These are phyloP conservation scores for Hedya salicella DNA, from an alignment of 2,888 invertebrate genomes.

Conservation along the genomic window DNA sequence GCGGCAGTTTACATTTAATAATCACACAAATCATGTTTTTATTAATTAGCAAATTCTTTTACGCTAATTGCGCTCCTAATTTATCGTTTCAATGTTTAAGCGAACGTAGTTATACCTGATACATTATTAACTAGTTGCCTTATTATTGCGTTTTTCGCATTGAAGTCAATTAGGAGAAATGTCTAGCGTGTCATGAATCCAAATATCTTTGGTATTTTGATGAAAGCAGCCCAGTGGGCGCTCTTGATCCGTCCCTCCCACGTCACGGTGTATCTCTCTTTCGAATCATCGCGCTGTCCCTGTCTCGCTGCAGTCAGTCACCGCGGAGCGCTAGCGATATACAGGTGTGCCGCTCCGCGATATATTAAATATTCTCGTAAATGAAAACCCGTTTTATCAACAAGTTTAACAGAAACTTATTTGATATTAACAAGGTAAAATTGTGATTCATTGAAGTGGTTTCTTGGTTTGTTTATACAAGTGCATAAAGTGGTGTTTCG, in stretches of 20 bases:
- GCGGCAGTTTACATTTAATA: not conserved
- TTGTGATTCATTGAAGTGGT: conserved; percentile 29
- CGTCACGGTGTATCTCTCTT: conserved; percentile 71
- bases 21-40: conserved; percentile 5
- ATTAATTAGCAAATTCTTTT: conserved; percentile 6
- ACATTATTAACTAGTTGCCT: conserved; percentile 30
- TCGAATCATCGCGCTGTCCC: conserved; percentile 70
- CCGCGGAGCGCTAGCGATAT: conserved; percentile 71
- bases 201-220: conserved; percentile 9
- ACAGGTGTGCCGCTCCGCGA: conserved; percentile 66
- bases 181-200: conserved; percentile 33
- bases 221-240: conserved; percentile 69
- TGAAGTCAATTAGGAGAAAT: conserved; percentile 38
- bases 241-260: conserved; percentile 79
- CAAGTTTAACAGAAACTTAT: conserved; percentile 45
- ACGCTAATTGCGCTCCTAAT: conserved; percentile 15
- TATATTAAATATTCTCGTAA: conserved; percentile 62
- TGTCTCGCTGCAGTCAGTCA: conserved; percentile 75
- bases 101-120: conserved; percentile 7
- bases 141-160: conserved; percentile 34
- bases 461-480: conserved; percentile 5
- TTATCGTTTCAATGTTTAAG: conserved; percentile 9
- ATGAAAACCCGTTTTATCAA: conserved; percentile 67
- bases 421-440: conserved; percentile 17
- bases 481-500: conserved; percentile 61